phyloP scores from a whole-genome alignment of 2,113 vertebrate species.

The Cynoglossus semilaevis region DNA sequence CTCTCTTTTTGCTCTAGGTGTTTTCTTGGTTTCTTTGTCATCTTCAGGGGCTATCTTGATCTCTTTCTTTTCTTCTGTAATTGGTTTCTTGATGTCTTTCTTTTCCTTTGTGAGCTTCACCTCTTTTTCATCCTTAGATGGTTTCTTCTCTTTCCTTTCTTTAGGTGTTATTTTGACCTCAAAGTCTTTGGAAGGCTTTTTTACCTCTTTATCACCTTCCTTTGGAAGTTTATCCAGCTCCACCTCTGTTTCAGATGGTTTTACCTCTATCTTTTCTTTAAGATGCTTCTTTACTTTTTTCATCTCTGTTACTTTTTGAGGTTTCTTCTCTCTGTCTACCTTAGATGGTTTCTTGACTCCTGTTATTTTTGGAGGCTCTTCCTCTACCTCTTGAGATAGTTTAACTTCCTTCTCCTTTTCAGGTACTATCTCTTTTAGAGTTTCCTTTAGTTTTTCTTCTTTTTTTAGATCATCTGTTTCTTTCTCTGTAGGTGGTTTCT shows the following conservation, averaged over 20 bases:
- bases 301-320: not conserved
- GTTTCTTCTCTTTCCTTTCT: not conserved
- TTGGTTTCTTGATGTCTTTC: conserved; percentile 1
- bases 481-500: not conserved
- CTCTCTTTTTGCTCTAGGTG: not conserved
- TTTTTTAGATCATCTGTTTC: not conserved
- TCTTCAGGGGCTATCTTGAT: not conserved
- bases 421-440: not conserved
- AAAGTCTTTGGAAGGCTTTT: not conserved
- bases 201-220: not conserved
- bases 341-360: not conserved
- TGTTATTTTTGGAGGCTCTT: not conserved
- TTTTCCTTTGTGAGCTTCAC: not conserved
- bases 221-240: not conserved
- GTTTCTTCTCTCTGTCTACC: not conserved
- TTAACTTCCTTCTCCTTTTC: not conserved
- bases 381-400: not conserved
- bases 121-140: not conserved
- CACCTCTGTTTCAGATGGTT: not conserved
- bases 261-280: conserved; percentile 1
- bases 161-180: not conserved
- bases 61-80: not conserved
- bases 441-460: not conserved
- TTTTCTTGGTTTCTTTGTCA: not conserved
- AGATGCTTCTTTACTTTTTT: not conserved